These are phyloP conservation scores for Clarias magur DNA, from an alignment of 2,113 vertebrate genomes.

Conservation along the genomic window DNA sequence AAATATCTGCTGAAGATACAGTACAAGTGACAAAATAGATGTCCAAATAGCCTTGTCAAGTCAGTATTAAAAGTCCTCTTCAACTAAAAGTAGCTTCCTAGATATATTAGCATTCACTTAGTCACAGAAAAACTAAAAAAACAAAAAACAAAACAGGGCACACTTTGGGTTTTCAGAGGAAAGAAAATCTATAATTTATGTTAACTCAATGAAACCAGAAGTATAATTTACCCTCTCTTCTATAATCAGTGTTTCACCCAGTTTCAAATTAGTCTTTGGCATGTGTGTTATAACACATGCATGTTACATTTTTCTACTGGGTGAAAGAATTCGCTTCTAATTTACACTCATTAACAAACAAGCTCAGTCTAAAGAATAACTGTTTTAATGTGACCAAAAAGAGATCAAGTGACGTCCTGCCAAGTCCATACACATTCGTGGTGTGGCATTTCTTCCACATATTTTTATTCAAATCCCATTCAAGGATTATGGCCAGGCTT, in stretches of 20 bases:
- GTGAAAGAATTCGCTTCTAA: neutral
- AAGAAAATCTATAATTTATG: neutral
- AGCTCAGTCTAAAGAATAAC: neutral
- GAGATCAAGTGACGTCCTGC: neutral
- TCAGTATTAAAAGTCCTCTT: neutral
- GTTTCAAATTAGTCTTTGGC: neutral
- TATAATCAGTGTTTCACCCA: neutral
- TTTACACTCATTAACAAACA: neutral
- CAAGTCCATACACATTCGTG: neutral
- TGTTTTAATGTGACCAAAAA: neutral
- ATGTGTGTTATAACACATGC: neutral
- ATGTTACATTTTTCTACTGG: neutral
- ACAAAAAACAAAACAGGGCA: neutral
- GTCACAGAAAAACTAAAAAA: neutral
- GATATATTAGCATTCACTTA: neutral
- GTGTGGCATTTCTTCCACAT: neutral
- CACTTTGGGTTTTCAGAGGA: neutral
- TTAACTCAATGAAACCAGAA: neutral
- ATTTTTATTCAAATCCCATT: neutral
- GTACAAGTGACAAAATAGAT: constrained; percentile 33
- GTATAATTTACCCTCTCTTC: neutral
- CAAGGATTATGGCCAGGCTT: neutral
- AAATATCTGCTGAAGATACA: constrained; percentile 2
- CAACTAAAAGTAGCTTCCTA: neutral
- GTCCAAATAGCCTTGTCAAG: neutral